phyloP scores from a whole-genome alignment of 2,888 invertebrate species.

The Aspidapion aeneum region DNA sequence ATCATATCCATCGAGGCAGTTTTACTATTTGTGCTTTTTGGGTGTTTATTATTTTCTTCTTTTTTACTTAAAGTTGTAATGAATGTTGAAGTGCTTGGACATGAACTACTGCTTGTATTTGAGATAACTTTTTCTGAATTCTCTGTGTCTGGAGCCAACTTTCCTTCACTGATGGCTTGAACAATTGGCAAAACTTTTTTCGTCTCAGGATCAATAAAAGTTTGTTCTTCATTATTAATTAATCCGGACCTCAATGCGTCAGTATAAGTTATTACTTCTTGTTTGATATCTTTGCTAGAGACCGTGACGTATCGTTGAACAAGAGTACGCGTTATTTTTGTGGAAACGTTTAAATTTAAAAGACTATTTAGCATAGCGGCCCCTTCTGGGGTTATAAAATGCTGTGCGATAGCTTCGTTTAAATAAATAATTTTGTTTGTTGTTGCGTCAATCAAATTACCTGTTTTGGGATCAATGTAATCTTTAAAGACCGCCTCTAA shows the following conservation, averaged over 20 bases:
- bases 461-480: slow-evolving; percentile 83
- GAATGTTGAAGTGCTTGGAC: slow-evolving; percentile 34
- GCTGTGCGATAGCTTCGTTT: slow-evolving; percentile 81
- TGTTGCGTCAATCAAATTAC: slow-evolving; percentile 74
- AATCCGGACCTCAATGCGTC: slow-evolving; percentile 76
- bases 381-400: slow-evolving; percentile 83
- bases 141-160: slow-evolving; percentile 59
- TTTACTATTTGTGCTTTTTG: slow-evolving; percentile 7
- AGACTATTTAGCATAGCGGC: slow-evolving; percentile 82
- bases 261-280: slow-evolving; percentile 66
- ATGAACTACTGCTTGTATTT: slow-evolving; percentile 26
- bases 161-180: slow-evolving; percentile 72
- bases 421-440: slow-evolving; percentile 72
- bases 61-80: slow-evolving; percentile 32
- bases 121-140: slow-evolving; percentile 36
- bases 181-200: slow-evolving; percentile 70
- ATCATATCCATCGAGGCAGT: slow-evolving; percentile 48
- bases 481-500: slow-evolving; percentile 85
- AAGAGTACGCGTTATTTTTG: slow-evolving; percentile 82
- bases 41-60: slow-evolving; percentile 24
- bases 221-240: slow-evolving; percentile 74
- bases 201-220: slow-evolving; percentile 73
- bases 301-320: slow-evolving; percentile 79
- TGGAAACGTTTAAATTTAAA: slow-evolving; percentile 82
- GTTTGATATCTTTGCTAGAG: slow-evolving; percentile 59